Evolutionary conservation across 2,888 invertebrate species (phyloP), one percentile per base, ranked within the genome.

Genomic region (Linnaemya vulpina): DNA sequence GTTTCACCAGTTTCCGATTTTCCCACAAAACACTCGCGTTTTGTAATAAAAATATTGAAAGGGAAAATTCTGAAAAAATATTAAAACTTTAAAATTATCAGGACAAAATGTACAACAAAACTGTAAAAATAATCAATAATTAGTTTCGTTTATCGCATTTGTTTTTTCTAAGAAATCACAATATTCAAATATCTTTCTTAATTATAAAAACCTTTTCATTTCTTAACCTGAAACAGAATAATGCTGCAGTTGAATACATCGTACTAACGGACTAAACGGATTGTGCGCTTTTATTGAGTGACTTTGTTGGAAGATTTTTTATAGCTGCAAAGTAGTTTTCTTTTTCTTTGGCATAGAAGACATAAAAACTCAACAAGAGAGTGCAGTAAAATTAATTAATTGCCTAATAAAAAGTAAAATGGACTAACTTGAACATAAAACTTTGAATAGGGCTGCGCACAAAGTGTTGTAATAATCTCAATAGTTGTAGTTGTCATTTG

Each of bases 291-390:
- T 68, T 53, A 13, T 22, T 40, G 8, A 68, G 22, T 68, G 15
- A 71, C 40, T 40, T 55, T 71, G 53, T 40, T 55, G 25, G 40
- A 9, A 15, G 4, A 11, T 40, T 55, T n/a, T 71, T 71, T 55
- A 51, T 38, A 20, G 22, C 10, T 63, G 20, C 9, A 20, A 13
- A 20, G 20, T 20, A 38, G 1, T 15, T 53, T 4, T 55, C 30
- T 46, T 20, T 5, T 40, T 22, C 38, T 38, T 20, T 40, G 20
- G 20, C 20, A 20, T 7, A 62, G 20, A 20, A 22, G 17, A 53
- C 1, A 5, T 62, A 60, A 17, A 20, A 60, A 38, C 1, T 17
- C 5, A 9, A 60, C 3, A 38, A 35, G 10, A 38, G 10, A 38
- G 10, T n/a, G n/a, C 17, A 60, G 35, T 38, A 49, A 49, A 46